These are phyloP conservation scores for Notothenia rossii DNA, from an alignment of 2,113 vertebrate genomes.

Conservation along the genomic window DNA sequence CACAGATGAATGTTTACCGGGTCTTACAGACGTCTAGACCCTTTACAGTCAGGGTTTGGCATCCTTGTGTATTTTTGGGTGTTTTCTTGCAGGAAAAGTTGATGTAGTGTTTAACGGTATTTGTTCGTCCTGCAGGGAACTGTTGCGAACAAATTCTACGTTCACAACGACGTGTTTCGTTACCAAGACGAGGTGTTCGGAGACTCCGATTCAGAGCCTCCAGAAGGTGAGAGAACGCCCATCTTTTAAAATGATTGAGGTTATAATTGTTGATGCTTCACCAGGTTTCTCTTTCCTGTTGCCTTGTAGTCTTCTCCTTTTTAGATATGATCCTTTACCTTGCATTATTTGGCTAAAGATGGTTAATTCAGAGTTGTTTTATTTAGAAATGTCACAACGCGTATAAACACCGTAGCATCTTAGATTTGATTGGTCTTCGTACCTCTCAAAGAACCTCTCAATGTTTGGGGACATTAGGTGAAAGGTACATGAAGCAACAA, in stretches of 20 bases:
- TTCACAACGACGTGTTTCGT: constrained; percentile 98
- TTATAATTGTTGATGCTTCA: too few species aligned
- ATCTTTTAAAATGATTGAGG: too few species aligned
- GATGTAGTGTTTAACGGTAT: background rate
- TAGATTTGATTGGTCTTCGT: too few species aligned
- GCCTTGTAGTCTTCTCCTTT: background rate
- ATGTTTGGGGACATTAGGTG: too few species aligned
- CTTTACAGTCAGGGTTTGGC: accelerated
- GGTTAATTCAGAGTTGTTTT: too few species aligned
- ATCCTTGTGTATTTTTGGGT: accelerated
- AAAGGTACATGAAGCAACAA: too few species aligned
- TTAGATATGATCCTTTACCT: background rate
- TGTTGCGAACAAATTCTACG: constrained; percentile 98
- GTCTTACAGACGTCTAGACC: too few species aligned
- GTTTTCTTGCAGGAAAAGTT: background rate
- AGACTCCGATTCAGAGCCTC: constrained; percentile 95
- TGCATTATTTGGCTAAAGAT: background rate
- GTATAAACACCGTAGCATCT: too few species aligned
- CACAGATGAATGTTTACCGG: too few species aligned
- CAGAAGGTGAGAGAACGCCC: constrained; percentile 87
- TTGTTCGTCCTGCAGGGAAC: constrained; percentile 86
- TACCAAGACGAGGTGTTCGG: constrained; percentile 98
- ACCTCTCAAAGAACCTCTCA: too few species aligned
- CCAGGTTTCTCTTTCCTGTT: background rate
- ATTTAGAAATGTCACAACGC: too few species aligned